phyloP scores from a whole-genome alignment of 1,140 invertebrate species.

The Scaptodrosophila lebanonensis region DNA sequence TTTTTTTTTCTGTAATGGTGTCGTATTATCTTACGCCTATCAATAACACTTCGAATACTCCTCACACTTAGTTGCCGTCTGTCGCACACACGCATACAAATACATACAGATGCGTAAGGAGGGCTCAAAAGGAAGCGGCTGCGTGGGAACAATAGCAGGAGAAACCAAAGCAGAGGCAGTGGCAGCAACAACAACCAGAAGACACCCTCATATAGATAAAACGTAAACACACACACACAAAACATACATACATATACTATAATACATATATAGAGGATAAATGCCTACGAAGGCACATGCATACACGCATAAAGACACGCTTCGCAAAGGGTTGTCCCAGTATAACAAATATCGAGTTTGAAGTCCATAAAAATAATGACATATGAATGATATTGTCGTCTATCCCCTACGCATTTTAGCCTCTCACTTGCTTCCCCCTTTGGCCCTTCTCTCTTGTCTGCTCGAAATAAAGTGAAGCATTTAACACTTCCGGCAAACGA shows the following conservation, averaged over 20 bases:
- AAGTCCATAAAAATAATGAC: conserved; percentile 66
- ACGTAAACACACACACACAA: conserved; percentile 66
- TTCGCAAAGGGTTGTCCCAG: conserved; percentile 50
- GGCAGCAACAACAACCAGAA: conserved; percentile 25
- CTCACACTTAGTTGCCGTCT: too few species aligned
- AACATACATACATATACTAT: too few species aligned
- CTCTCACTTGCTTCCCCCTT: conserved; percentile 6
- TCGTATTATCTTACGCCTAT: too few species aligned
- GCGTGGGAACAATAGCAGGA: too few species aligned
- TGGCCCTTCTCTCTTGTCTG: conserved; percentile 35
- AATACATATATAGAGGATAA: too few species aligned
- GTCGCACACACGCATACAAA: too few species aligned
- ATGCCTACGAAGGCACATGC: conserved; percentile 40
- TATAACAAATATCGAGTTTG: conserved; percentile 38
- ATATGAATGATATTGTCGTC: conserved; percentile 61
- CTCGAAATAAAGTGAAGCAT: conserved; percentile 73
- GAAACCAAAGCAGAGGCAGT: too few species aligned
- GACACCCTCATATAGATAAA: conserved; percentile 43
- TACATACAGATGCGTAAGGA: too few species aligned
- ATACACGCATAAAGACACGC: conserved; percentile 12
- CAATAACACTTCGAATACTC: too few species aligned
- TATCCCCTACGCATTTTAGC: conserved; percentile 5
- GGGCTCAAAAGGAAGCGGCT: too few species aligned
- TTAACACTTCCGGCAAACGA: conserved; percentile 71
- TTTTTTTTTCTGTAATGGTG: too few species aligned